phyloP scores from a whole-genome alignment of 35 echinoderm and acorn worm genomes.

The Strongylocentrotus purpuratus region DNA sequence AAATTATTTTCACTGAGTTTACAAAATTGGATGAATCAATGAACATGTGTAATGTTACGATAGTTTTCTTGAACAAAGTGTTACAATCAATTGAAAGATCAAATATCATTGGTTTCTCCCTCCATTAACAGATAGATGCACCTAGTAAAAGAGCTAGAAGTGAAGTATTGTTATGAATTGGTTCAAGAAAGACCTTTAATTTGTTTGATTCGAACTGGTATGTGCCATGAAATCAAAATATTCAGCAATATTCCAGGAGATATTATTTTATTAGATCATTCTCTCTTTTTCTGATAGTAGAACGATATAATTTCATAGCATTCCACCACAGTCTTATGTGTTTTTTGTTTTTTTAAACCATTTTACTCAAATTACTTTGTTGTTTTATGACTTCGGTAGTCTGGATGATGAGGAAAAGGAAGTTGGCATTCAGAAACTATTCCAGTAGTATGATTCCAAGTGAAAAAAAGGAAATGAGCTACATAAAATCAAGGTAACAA shows the following conservation, averaged over 20 bases:
- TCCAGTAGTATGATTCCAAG: neutral
- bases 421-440: neutral
- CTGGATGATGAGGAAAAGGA: neutral
- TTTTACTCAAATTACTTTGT: neutral
- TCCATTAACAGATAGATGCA: neutral
- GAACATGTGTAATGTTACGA: neutral
- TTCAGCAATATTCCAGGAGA: neutral
- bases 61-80: neutral
- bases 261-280: no score
- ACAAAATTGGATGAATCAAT: neutral
- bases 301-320: neutral
- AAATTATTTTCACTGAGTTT: neutral
- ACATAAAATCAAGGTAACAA: neutral
- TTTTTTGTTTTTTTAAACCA: neutral
- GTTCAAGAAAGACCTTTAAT: neutral
- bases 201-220: neutral
- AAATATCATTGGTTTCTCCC: neutral
- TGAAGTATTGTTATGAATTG: neutral
- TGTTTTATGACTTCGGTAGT: no score
- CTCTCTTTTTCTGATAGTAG: neutral
- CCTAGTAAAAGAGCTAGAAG: neutral
- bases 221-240: neutral
- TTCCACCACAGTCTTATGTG: neutral
- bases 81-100: neutral
- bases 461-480: slow-evolving; percentile 4